A percentile compares a stretch with the other conserved stretches of the same genome.
These are phyloP conservation scores for Drosophila macrospina DNA, from an alignment of 2,888 invertebrate genomes.

Conservation along the genomic window DNA sequence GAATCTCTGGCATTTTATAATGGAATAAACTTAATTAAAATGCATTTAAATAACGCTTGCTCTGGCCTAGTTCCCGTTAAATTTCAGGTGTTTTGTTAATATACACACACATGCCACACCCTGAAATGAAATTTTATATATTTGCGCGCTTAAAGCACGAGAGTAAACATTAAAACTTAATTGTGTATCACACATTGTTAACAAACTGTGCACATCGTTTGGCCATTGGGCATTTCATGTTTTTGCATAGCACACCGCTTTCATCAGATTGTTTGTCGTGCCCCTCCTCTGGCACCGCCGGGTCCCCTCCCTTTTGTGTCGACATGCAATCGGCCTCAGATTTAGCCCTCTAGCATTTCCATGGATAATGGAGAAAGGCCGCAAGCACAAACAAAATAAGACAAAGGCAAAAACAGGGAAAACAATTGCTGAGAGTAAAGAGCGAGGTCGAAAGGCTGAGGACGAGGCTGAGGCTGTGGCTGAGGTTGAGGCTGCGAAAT, in stretches of 20 bases:
- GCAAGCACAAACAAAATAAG: constrained; percentile 58
- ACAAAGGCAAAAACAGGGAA: constrained; percentile 18
- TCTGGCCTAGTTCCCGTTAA: constrained; percentile 10
- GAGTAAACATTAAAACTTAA: constrained; percentile 71
- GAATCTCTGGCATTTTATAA: background rate
- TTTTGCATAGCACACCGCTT: constrained; percentile 52
- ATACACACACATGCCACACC: constrained; percentile 5
- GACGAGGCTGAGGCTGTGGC: constrained; percentile 29
- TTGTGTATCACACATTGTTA: constrained; percentile 69
- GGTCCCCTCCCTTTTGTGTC: too few relatives aligned
- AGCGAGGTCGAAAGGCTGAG: constrained; percentile 17
- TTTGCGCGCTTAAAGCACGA: constrained; percentile 36
- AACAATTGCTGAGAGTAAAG: constrained; percentile 20
- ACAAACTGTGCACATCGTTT: constrained; percentile 55
- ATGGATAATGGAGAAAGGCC: constrained; percentile 57
- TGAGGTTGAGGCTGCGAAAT: constrained; percentile 26
- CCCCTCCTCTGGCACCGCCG: background rate
- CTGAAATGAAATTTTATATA: constrained; percentile 12
- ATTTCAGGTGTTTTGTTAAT: constrained; percentile 18
- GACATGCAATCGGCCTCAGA: background rate
- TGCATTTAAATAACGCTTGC: background rate
- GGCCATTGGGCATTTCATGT: constrained; percentile 65
- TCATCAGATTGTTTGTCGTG: constrained; percentile 36
- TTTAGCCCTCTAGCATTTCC: constrained; percentile 32
- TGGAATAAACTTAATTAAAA: background rate